A percentile compares a stretch with the other conserved stretches of the same genome.
Evolutionary conservation across 2,113 vertebrate genomes (phyloP).

Genomic region (Hylia prasina): DNA sequence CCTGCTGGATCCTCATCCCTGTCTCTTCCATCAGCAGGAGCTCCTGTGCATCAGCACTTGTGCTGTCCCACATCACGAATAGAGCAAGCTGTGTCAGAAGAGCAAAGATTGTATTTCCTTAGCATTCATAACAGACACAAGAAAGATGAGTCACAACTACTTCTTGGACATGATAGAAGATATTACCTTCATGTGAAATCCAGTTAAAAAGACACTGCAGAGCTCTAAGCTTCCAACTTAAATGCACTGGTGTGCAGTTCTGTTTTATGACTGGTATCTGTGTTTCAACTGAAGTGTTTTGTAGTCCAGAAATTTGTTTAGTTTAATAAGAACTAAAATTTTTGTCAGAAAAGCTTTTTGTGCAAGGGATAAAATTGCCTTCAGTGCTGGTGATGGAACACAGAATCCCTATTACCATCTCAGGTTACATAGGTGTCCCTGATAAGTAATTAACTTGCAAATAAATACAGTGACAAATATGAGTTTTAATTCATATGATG

Average conservation of each 20-base stretch:
- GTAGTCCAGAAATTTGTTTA: neutral
- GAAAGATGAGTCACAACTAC: neutral
- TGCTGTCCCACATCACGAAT: neutral
- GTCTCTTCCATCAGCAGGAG: neutral
- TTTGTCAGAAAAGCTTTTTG: neutral
- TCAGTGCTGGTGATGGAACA: neutral
- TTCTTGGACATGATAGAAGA: neutral
- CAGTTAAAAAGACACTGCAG: neutral
- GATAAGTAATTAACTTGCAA: neutral
- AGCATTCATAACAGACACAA: neutral
- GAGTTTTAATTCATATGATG: too few species aligned
- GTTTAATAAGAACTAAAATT: neutral
- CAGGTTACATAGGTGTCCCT: neutral
- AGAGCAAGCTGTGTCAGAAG: neutral
- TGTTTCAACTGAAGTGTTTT: neutral
- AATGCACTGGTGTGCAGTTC: neutral
- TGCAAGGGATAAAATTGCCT: neutral
- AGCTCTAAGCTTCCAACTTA: neutral
- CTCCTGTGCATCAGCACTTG: neutral
- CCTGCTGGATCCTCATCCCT: neutral
- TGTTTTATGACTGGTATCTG: neutral
- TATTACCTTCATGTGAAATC: neutral
- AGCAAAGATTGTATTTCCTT: neutral
- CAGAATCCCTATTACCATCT: neutral
- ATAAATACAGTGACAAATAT: neutral